Evolutionary conservation across 1,140 invertebrate genomes (phyloP), one percentile per base, ranked within the genome.

Genomic region (Apis laboriosa): DNA sequence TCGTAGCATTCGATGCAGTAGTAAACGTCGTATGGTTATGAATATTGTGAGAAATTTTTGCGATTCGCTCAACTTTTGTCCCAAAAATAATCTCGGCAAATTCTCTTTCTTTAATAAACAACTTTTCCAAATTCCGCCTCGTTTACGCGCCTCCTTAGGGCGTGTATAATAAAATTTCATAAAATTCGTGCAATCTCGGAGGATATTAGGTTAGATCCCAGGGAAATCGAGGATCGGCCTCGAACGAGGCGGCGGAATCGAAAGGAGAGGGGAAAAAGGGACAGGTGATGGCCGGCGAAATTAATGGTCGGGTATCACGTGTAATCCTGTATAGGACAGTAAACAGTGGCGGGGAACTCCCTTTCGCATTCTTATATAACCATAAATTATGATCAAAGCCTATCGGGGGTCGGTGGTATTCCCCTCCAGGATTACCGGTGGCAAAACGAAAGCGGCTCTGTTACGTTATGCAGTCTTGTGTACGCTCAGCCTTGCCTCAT

Each of bases 301-400:
- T 88, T 88, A 88, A 88, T 88, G 84, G 86, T 85, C 80, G 77
- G 83, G 84, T 80, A 85, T 85, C 84, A 88, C 63, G 77, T 84
- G 84, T 88, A 88, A 88, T 88, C 87, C 79, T 88, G 63, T 91
- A 89, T 89, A 89, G 88, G 89, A 92, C 87, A 74, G 90, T 90
- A 92, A 90, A 93, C 91, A 91, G 88, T 79, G 72, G 76, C 83
- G 85, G 89, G 82, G 34, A 43, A 85, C 73, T 90, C 91, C 92
- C 92, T 91, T 92, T 92, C 90, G 91, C 91, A 92, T 92, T 93
- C 92, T 93, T 93, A 93, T 90, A 92, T 90, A 91, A 92, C 92
- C 87, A 92, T 93, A 93, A 93, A 93, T 93, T 92, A 93, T 93
- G 86, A 90, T 90, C 87, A 86, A 90, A 91, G 86, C 86, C 87